Evolutionary conservation across 2,113 vertebrate species (phyloP).

Genomic region (Menidia beryllina): DNA sequence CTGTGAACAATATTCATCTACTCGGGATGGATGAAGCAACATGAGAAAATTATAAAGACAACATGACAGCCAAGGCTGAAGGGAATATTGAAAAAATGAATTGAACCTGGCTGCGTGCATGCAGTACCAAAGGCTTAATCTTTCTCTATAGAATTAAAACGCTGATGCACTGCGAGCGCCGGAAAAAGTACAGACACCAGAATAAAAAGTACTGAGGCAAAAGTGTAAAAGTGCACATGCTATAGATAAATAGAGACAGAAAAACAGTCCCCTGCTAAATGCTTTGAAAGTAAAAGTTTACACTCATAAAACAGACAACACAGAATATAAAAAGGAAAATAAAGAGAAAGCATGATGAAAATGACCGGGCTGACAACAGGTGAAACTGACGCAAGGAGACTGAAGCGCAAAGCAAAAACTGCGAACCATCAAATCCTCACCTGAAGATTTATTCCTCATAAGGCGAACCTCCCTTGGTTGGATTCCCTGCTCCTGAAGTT

Average conservation of each 20-base stretch:
- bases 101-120: constrained; percentile 31
- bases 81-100: constrained; percentile 47
- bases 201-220: constrained; percentile 30
- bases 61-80: constrained; percentile 18
- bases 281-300: constrained; percentile 16
- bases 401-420: not conserved
- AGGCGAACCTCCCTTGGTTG: constrained; percentile 90
- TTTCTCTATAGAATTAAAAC: constrained; percentile 18
- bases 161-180: constrained; percentile 14
- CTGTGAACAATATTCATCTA: constrained; percentile 22
- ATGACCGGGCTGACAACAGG: constrained; percentile 26
- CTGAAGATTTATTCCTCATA: constrained; percentile 95
- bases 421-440: constrained; percentile 79
- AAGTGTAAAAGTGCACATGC: no score
- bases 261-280: constrained; percentile 8
- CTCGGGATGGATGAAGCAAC: constrained; percentile 36
- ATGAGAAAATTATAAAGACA: constrained; percentile 33
- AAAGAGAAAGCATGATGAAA: not conserved
- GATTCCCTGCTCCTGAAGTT: constrained; percentile 89
- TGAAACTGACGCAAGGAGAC: constrained; percentile 14
- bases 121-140: constrained; percentile 20
- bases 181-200: constrained; percentile 31
- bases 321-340: constrained; percentile 13
- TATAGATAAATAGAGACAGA: no score
- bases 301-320: not conserved